Percentiles rank a stretch among this genome's conserved stretches.
phyloP scores from a whole-genome alignment of 2,888 invertebrate species.

The Stenodema calcarata region DNA sequence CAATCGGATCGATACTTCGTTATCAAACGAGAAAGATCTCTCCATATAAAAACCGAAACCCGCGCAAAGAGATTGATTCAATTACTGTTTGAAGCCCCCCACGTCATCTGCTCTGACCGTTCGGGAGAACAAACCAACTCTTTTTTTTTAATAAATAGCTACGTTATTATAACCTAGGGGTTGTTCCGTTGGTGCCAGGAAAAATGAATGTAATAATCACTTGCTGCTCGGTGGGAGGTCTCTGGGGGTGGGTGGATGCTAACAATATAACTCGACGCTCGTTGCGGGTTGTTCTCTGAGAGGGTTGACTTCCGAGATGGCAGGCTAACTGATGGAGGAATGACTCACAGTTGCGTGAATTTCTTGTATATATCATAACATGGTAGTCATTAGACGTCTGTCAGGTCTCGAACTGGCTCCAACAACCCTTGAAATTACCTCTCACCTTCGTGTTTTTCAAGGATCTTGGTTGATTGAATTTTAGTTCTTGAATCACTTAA shows the following conservation, averaged over 20 bases:
- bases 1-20: neutral
- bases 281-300: neutral
- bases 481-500: neutral
- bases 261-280: neutral
- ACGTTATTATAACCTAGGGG: neutral
- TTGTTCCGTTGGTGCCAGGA: neutral
- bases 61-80: neutral
- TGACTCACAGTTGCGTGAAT: constrained; percentile 14
- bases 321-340: neutral
- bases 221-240: neutral
- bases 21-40: neutral
- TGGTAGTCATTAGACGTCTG: constrained; percentile 1
- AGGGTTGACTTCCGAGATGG: neutral
- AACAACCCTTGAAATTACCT: neutral
- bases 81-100: neutral
- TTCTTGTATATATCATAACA: constrained; percentile 23
- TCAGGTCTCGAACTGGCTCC: neutral
- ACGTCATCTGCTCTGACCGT: neutral
- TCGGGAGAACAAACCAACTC: neutral
- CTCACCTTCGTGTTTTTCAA: neutral
- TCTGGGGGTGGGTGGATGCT: neutral
- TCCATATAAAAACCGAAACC: neutral
- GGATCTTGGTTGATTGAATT: neutral
- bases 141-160: neutral
- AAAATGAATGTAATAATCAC: constrained; percentile 21